Evolutionary conservation across 2,888 invertebrate species (phyloP), one percentile per base, ranked within the genome.

Genomic region (Chelonus formosanus): DNA sequence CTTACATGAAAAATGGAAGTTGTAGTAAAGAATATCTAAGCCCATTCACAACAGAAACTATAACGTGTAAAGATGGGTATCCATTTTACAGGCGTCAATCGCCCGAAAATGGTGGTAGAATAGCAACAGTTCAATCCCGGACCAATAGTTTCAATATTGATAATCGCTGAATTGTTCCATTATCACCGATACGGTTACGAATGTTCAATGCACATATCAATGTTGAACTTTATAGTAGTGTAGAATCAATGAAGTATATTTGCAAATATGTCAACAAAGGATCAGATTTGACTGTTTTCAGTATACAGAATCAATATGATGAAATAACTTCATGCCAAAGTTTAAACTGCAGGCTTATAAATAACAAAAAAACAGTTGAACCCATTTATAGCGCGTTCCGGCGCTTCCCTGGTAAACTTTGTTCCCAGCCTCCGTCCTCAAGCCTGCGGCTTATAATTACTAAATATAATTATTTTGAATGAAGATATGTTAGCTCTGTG

Each of bases 231-330:
- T 86, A 84, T 65, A 77, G 75, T 73, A 84, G 84, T 0, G 80
- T 85, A 0, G 83, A 84, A 68, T 74, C 77, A 0, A 82, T 84
- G 31, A 83, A 84, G 75, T 84, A 84, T 64, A 76, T 85, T 78
- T 76, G 74, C 48, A 81, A 79, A 57, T 81, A 79, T 66, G 69
- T 81, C 2, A 74, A 75, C 53, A 80, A 79, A 71, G 78, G 78
- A 5, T 70, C 67, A 47, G 74, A 77, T 64, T 63, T 67, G 55
- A 72, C 71, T 32, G 64, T 60, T 5, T 73, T 75, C 66, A 35
- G 40, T 7, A 35, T 62, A 32, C 10, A 44, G 44, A 69, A 52
- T 55, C 66, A 34, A 5, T 67, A 67, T 47, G 74, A 77, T 65
- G 76, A 78, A 74, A 67, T 79, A 31, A 61, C 36, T 10, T 67